Evolutionary conservation across 2,113 vertebrate species (phyloP).

Genomic region (Chlorodrepanis virens): DNA sequence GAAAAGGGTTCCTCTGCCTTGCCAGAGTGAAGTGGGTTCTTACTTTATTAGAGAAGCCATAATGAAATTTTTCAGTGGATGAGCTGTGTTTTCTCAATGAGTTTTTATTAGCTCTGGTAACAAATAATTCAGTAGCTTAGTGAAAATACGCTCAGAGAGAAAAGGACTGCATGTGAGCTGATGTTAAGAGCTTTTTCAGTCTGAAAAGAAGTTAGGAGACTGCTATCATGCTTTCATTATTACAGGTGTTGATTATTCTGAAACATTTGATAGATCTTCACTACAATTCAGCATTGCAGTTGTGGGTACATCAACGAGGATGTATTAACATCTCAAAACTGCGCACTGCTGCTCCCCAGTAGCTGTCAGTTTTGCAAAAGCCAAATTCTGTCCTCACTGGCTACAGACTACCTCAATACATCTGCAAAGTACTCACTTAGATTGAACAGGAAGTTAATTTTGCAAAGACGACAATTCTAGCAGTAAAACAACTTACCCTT

Average conservation of each 20-base stretch:
- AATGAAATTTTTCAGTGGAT: not conserved
- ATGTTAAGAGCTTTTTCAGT: not conserved
- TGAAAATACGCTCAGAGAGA: not conserved
- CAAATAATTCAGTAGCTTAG: not conserved
- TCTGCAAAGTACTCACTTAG: not conserved
- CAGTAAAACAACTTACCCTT: not conserved
- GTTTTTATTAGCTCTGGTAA: not conserved
- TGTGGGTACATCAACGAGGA: not conserved
- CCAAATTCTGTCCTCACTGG: not conserved
- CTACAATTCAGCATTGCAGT: rapidly evolving
- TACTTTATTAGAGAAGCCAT: not conserved
- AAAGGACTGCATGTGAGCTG: not conserved
- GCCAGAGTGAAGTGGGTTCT: not conserved
- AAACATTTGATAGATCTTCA: not conserved
- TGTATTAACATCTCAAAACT: not conserved
- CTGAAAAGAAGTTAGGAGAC: not conserved
- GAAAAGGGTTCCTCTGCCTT: not conserved
- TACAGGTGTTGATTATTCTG: not conserved
- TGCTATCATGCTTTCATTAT: not conserved
- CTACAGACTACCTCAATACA: not conserved
- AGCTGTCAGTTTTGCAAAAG: not conserved
- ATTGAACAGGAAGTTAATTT: not conserved
- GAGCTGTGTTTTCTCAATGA: not conserved
- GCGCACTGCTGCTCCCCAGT: not conserved
- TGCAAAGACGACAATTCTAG: not conserved